A percentile compares a stretch with the other conserved stretches of the same genome.
Evolutionary conservation across 2,888 invertebrate genomes (phyloP).

Genomic region (Apomyelois bistriatella): DNA sequence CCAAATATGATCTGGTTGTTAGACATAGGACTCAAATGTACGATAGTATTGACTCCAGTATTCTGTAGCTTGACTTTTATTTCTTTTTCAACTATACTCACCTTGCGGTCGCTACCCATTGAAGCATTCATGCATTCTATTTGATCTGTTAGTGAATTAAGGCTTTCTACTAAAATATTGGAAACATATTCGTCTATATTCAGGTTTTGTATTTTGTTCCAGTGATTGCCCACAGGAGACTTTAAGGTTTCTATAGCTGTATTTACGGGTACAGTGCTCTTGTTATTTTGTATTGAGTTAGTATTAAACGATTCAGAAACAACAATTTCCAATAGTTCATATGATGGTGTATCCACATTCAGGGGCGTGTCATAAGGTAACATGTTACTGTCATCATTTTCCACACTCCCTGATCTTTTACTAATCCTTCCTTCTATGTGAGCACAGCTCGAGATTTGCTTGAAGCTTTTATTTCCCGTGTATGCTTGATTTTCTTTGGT

Average conservation of each 20-base stretch:
- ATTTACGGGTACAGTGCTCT: slow-evolving; percentile 23
- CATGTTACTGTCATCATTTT: slow-evolving; percentile 40
- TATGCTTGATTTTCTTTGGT: slow-evolving; percentile 35
- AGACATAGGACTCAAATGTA: slow-evolving; percentile 71
- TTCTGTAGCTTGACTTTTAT: slow-evolving; percentile 74
- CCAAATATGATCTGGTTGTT: slow-evolving; percentile 74
- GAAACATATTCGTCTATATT: slow-evolving; percentile 76
- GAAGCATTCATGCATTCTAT: slow-evolving; percentile 66
- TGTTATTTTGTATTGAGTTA: slow-evolving; percentile 26
- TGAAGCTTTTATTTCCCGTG: slow-evolving; percentile 11
- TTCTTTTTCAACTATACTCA: slow-evolving; percentile 72
- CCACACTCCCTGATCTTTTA: slow-evolving; percentile 33
- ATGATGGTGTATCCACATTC: slow-evolving; percentile 41
- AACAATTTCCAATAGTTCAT: slow-evolving; percentile 65
- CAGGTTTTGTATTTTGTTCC: slow-evolving; percentile 32
- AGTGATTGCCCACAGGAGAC: slow-evolving; percentile 22
- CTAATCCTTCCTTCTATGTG: slow-evolving; percentile 40
- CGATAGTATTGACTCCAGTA: slow-evolving; percentile 69
- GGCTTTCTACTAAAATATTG: slow-evolving; percentile 72
- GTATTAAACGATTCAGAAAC: slow-evolving; percentile 61
- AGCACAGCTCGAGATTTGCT: slow-evolving; percentile 25
- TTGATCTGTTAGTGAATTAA: slow-evolving; percentile 70
- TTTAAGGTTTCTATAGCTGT: slow-evolving; percentile 20
- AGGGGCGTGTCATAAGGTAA: slow-evolving; percentile 41
- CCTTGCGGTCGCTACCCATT: slow-evolving; percentile 54